Base-by-base conservation (phyloP, 2,888 invertebrate genomes). In the Germaria angustata region DNA sequence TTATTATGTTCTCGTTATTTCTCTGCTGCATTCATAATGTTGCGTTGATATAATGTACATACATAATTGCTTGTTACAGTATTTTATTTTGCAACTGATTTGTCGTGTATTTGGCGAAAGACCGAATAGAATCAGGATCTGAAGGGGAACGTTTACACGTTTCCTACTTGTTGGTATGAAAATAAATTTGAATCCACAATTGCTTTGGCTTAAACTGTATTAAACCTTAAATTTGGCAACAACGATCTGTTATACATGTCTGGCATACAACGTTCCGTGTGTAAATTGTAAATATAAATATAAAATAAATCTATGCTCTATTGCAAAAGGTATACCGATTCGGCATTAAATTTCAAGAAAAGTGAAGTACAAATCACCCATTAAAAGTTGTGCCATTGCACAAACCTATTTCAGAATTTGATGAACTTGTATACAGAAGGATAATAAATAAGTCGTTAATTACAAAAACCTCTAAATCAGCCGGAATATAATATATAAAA, bases 141-240 rank as follows among this genome's bases (percentile, higher is more conserved):
- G 13, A 24, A 24, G 17, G 22, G 36, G 11, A 15, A 22, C 68
- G 78, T 72, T 59, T 80, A 81, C 73, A 84, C 75, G 73, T 75
- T 80, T 77, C 57, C 53, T 65, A 84, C 68, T 80, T 81, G 73
- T 77, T 77, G 65, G 66, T 77, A 36, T 22, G 17, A 24, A 49
- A 65, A 46, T 8, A 20, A 11, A 32, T 15, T 20, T 9, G 13
- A 63, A 22, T 17, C 28, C 8, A 13, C 2, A 15, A 41, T 2
- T 22, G n/a, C 2, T 7, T 59, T 24, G 13, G 6, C 36, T 55
- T 32, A 34, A 55, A 55, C 4, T 15, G 53, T n/a, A 2, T 53
- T 32, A 32, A 32, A 32, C 15, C 22, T 49, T 5, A 49, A 22
- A 22, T 49, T 49, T 22, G 11, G 3, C 3, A 0, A 20, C 2